Evolutionary conservation across 2,113 vertebrate species (phyloP).

Genomic region (Chiloscyllium plagiosum): DNA sequence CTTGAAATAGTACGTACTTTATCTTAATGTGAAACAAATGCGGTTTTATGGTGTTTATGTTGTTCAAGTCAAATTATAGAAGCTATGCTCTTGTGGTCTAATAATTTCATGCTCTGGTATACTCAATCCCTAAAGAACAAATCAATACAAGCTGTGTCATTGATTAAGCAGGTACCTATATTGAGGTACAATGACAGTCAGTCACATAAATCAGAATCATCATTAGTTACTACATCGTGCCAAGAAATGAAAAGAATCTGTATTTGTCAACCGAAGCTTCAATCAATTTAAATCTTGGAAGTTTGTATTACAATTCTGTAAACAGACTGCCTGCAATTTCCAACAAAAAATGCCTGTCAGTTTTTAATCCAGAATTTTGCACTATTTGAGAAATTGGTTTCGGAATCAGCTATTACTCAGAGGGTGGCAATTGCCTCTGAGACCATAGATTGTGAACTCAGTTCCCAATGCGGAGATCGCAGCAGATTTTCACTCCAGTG

Average conservation of each 20-base stretch:
- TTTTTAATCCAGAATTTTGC: neutral
- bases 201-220: neutral
- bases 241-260: neutral
- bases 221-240: neutral
- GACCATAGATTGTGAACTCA: neutral
- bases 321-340: neutral
- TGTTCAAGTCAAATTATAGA: neutral
- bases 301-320: neutral
- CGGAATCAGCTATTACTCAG: neutral
- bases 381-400: neutral
- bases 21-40: neutral
- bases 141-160: neutral
- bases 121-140: neutral
- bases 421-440: neutral
- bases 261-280: neutral
- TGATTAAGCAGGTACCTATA: neutral
- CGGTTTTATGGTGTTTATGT: neutral
- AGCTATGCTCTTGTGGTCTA: neutral
- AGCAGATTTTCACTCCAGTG: neutral
- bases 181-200: neutral
- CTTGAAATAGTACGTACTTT: neutral
- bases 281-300: neutral
- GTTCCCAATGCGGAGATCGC: neutral
- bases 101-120: conserved; percentile 8
- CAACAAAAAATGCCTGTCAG: neutral